A percentile compares a stretch with the other conserved stretches of the same genome.
Evolutionary conservation across 2,888 invertebrate species (phyloP).

Genomic region (Cataglyphis altisquamis): DNA sequence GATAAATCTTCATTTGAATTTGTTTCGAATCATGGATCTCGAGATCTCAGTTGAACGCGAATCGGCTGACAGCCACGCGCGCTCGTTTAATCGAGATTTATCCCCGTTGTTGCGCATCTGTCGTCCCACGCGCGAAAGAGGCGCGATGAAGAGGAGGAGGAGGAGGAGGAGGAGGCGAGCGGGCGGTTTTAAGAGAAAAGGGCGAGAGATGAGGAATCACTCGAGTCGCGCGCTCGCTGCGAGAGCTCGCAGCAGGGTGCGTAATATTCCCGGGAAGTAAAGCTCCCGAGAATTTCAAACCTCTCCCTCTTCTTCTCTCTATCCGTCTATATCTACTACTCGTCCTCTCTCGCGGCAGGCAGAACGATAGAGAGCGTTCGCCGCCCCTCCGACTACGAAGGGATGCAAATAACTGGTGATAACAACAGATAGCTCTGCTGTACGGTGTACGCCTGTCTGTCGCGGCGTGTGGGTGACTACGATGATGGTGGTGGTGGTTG

Average conservation of each 20-base stretch:
- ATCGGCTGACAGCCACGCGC: slow-evolving; percentile 22
- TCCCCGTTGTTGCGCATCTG: slow-evolving; percentile 75
- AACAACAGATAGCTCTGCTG: slow-evolving; percentile 84
- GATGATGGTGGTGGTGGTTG: slow-evolving; percentile 66
- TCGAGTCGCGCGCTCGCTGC: slow-evolving; percentile 70
- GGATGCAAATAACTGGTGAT: slow-evolving; percentile 86
- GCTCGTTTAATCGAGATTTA: slow-evolving; percentile 70
- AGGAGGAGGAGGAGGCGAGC: slow-evolving; percentile 39
- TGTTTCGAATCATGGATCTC: not conserved
- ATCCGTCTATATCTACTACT: slow-evolving; percentile 49
- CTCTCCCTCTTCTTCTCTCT: slow-evolving; percentile 42
- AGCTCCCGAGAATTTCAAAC: slow-evolving; percentile 81
- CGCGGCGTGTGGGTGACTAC: slow-evolving; percentile 70
- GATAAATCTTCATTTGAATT: not conserved
- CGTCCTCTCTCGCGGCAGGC: slow-evolving; percentile 63
- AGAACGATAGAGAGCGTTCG: slow-evolving; percentile 50
- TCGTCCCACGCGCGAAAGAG: slow-evolving; percentile 67
- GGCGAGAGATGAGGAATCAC: slow-evolving; percentile 75
- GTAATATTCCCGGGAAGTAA: slow-evolving; percentile 83
- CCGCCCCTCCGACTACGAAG: slow-evolving; percentile 78
- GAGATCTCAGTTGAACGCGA: not conserved
- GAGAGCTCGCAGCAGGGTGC: slow-evolving; percentile 76
- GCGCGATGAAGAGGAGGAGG: slow-evolving; percentile 23
- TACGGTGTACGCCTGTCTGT: slow-evolving; percentile 64
- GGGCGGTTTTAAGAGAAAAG: slow-evolving; percentile 69